Evolutionary conservation across 1,140 invertebrate genomes (phyloP).

Genomic region (Anastatus disparis): DNA sequence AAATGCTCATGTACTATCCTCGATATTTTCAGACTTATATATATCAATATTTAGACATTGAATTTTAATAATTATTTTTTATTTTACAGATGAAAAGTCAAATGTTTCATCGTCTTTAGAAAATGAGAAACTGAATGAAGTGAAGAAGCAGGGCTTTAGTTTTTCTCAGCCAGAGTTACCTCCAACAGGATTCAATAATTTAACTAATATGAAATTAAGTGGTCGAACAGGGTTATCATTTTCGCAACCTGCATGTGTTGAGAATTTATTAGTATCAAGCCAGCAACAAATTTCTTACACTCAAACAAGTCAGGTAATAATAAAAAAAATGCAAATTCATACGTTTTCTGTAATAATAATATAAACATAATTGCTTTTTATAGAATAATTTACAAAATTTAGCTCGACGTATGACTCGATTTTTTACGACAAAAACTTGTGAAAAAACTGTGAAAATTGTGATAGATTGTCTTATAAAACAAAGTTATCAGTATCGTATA

Average conservation of each 20-base stretch:
- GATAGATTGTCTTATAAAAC: constrained; percentile 70
- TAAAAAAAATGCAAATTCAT: neutral
- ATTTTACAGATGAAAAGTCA: no score
- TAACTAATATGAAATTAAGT: constrained; percentile 51
- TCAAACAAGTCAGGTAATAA: constrained; percentile 62
- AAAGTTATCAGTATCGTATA: constrained; percentile 72
- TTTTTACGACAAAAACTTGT: constrained; percentile 79
- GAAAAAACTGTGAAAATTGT: constrained; percentile 75
- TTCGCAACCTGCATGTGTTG: constrained; percentile 87
- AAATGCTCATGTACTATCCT: no score
- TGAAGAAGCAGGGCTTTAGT: no score
- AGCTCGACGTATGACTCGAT: constrained; percentile 91
- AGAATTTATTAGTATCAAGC: constrained; percentile 83
- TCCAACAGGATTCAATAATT: constrained; percentile 46
- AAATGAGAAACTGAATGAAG: no score
- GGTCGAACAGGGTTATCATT: constrained; percentile 73
- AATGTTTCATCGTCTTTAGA: no score
- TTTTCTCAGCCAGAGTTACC: constrained; percentile 60
- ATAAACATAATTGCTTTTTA: constrained; percentile 52
- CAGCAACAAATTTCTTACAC: constrained; percentile 77
- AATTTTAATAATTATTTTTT: no score
- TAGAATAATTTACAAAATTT: constrained; percentile 81
- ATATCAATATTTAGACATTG: no score
- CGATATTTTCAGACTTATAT: no score
- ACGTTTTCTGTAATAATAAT: neutral